These are phyloP conservation scores for Tonatia bakeri DNA, from an alignment of 2,113 vertebrate genomes.

Conservation along the genomic window DNA sequence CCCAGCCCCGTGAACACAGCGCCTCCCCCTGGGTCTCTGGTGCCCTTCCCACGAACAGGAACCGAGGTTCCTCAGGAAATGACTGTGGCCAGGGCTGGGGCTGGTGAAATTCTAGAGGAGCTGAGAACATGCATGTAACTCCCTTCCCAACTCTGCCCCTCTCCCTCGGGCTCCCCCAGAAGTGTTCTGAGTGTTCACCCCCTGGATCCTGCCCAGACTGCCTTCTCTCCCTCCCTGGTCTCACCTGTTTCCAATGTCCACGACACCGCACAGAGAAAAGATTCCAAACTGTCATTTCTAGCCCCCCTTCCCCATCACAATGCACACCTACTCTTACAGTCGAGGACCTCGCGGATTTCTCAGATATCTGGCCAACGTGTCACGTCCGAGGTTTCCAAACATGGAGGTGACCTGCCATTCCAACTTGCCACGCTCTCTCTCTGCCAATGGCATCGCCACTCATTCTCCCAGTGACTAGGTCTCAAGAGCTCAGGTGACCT, in stretches of 20 bases:
- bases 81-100: no score
- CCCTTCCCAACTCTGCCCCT: no score
- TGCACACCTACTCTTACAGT: no score
- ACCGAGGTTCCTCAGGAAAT: background rate
- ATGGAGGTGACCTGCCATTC: background rate
- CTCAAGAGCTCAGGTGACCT: background rate
- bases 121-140: background rate
- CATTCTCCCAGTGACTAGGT: background rate
- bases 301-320: no score
- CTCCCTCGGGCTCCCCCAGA: no score
- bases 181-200: no score
- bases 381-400: background rate
- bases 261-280: no score
- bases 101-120: background rate
- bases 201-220: no score
- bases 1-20: background rate
- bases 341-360: background rate
- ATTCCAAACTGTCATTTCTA: no score
- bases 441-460: background rate
- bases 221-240: no score
- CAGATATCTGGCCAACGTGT: background rate
- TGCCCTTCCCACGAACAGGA: background rate
- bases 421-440: background rate
- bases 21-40: background rate
- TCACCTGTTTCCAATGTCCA: no score